Evolutionary conservation across 2,888 invertebrate species (phyloP), one percentile per base, ranked within the genome.

Genomic region (Drosophila villosipedis): DNA sequence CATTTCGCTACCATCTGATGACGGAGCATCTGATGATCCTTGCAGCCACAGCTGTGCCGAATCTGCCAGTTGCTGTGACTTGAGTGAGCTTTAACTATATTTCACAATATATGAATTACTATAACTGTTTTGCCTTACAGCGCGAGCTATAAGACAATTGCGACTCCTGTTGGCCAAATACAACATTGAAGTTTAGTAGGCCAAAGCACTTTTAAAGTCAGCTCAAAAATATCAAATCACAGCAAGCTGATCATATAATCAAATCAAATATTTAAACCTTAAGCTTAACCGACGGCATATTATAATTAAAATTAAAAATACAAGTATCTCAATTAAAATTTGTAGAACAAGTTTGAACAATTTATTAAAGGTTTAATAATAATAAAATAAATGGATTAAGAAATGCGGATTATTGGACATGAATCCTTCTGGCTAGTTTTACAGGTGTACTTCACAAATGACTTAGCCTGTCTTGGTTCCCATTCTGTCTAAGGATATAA

Each of bases 111-210:
- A 9, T 0, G 3, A 57, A 30, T 28, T 7, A 25, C 7, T 1
- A 14, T 6, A 3, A 16, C 22, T 16, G 2, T 47, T 25, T 6
- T 41, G 28, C 33, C 57, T 84, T 90, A 28, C 81, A 92, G 92
- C 92, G 7, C 92, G 90, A 75, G 93, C 93, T 54, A 80, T 92
- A 59, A 80, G 92, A 68, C 91, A 93, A 82, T 71, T 92, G 83
- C 91, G 87, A 73, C 84, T 91, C 58, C 80, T 93, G 59, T 76
- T 92, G 70, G 73, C 89, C 81, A 93, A 92, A 72, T 92, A 93
- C 83, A 90, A 91, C 61, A 91, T 88, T 64, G 63, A 83, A 74
- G 71, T 89, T 53, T 83, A 83, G 9, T 78, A 68, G 64, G 60
- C 6, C 66, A 69, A 73, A 28, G 16, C 47, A 35, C 25, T 50